These are phyloP conservation scores for Piprites chloris DNA, from an alignment of 2,113 vertebrate species.

Conservation along the genomic window DNA sequence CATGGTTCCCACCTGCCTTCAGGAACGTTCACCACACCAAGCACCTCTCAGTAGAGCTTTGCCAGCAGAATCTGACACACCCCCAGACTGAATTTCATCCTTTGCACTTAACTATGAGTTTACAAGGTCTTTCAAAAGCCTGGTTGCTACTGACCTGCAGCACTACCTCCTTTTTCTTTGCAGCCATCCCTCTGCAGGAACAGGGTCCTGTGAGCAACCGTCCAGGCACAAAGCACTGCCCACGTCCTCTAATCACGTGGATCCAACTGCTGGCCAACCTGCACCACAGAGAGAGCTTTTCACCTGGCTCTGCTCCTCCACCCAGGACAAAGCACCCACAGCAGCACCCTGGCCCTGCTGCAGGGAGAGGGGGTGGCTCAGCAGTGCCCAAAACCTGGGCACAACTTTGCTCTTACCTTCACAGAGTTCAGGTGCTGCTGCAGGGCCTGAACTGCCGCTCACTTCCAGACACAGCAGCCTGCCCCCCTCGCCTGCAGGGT, in stretches of 20 bases:
- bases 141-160: conserved; percentile 57
- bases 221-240: neutral
- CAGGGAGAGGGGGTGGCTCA: neutral
- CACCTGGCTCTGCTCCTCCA: neutral
- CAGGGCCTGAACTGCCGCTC: neutral
- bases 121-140: neutral
- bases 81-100: neutral
- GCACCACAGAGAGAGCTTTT: neutral
- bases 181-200: conserved; percentile 32
- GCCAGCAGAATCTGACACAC: neutral
- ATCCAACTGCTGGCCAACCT: neutral
- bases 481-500: accelerated
- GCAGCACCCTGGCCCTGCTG: neutral
- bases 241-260: accelerated
- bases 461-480: neutral
- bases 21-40: neutral
- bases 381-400: neutral
- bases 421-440: accelerated
- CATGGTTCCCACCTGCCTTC: neutral
- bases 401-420: neutral
- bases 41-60: neutral
- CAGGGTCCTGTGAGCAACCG: neutral
- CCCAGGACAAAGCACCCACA: accelerated
- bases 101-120: neutral
- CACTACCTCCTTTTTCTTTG: conserved; percentile 44